phyloP scores from a whole-genome alignment of 2,888 invertebrate genomes.

The Agriopis marginaria region DNA sequence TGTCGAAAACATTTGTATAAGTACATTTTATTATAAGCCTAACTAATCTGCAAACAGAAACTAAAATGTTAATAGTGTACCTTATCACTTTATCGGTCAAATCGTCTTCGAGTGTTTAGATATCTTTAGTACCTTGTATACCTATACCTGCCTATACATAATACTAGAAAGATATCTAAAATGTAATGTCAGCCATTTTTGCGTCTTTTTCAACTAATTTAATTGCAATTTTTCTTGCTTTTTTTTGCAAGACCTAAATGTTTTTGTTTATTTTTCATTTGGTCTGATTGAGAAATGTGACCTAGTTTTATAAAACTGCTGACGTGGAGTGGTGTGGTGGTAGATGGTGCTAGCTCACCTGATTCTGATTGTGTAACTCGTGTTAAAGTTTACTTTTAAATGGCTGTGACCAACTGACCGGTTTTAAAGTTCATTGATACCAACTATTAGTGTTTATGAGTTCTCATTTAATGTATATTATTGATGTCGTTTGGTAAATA shows the following conservation, averaged over 20 bases:
- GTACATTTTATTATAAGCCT: neutral
- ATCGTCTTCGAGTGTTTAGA: neutral
- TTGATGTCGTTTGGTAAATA: neutral
- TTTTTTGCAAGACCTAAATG: neutral
- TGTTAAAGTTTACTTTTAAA: neutral
- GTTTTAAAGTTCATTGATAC: constrained; percentile 6
- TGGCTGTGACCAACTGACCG: constrained; percentile 14
- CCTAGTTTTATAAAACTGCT: constrained; percentile 4
- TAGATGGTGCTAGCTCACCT: neutral
- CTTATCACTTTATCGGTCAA: constrained; percentile 12
- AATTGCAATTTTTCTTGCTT: neutral
- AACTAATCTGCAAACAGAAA: neutral
- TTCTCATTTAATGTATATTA: neutral
- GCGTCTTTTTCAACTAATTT: too few species aligned
- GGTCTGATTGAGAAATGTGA: constrained; percentile 4
- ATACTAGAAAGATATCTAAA: too few species aligned
- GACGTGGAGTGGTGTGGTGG: neutral
- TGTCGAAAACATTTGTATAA: too few species aligned
- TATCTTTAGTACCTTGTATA: neutral
- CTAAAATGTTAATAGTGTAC: neutral
- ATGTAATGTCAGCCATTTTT: too few species aligned
- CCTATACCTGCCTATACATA: too few species aligned
- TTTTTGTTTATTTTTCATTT: neutral
- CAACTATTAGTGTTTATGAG: constrained; percentile 1
- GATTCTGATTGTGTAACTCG: constrained; percentile 14